Evolutionary conservation across 2,888 invertebrate genomes (phyloP), one percentile per base, ranked within the genome.

Genomic region (Melolontha melolontha): DNA sequence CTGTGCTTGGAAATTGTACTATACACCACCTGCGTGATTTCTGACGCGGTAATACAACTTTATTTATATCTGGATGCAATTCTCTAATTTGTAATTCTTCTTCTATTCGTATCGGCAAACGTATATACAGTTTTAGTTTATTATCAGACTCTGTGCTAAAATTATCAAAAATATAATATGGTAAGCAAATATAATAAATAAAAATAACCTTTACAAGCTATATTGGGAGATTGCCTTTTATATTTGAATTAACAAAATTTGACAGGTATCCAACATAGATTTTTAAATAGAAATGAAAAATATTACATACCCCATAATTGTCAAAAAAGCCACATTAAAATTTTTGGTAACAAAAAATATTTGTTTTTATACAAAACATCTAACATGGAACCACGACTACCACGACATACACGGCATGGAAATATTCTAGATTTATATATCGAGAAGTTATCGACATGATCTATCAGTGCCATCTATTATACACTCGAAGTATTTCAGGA

Each of bases 1-100:
- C 66, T 10, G 40, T 40, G 51, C 52, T 42, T 22, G 44, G n/a
- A 12, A 70, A 67, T 6, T 55, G 44, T 1, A 68, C 64, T 10
- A 70, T 16, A 39, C 70, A 70, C 70, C 70, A 70, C 50, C 62
- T 41, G 12, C 65, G 59, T 5, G 68, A 64, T 54, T 70, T 70
- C 78, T 80, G 80, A 71, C 80, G 70, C 2, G 80, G 79, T 40
- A 81, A 55, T 63, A 68, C 67, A 5, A 81, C 79, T 62, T 70
- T 54, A n/a, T 71, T 40, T 65, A 81, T 81, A 55, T 75, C 76
- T n/a, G 79, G 78, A 75, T 81, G 79, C 63, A 81, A 71, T 47
- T 77, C 74, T 68, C 74, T 76, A 40, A 80, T 75, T 69, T 80
- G 76, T 50, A 75, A 68, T 66, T 79, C 76, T 70, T 79, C 78